A percentile compares a stretch with the other conserved stretches of the same genome.
Evolutionary conservation across 2,888 invertebrate genomes (phyloP).

Genomic region (Noctua pronuba): DNA sequence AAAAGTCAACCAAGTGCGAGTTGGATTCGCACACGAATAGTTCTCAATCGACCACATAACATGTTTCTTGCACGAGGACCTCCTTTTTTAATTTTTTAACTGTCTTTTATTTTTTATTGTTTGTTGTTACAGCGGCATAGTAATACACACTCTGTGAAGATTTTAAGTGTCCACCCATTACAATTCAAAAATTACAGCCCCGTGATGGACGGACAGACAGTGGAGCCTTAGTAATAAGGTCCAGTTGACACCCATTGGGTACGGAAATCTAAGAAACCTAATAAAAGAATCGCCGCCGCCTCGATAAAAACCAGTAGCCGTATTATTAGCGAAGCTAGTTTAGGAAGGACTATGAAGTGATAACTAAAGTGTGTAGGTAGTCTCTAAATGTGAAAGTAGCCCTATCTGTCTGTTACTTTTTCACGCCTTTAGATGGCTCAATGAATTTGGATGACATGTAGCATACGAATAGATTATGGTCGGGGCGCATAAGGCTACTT

Average conservation of each 20-base stretch:
- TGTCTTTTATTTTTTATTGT: neutral
- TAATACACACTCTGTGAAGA: neutral
- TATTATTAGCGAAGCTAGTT: neutral
- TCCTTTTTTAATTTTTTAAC: neutral
- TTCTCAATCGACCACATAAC: neutral
- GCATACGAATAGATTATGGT: neutral
- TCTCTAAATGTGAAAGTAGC: neutral
- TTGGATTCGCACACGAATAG: neutral
- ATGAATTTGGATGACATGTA: neutral
- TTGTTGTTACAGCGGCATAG: neutral
- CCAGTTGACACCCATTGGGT: neutral
- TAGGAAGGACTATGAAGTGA: neutral
- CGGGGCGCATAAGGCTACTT: too few relatives aligned
- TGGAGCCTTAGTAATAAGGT: neutral
- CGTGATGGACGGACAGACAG: neutral
- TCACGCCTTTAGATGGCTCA: neutral
- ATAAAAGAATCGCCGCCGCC: neutral
- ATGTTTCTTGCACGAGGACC: neutral
- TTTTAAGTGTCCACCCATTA: neutral
- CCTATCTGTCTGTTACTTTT: neutral
- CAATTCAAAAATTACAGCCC: neutral
- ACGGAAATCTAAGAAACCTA: neutral
- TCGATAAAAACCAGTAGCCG: neutral
- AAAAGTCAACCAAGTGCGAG: neutral
- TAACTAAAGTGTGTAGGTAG: neutral